Percentiles rank a stretch among this genome's conserved stretches.
Conservation (phyloP, 2,113 vertebrate genomes). For the Mustelus asterias region DNA sequence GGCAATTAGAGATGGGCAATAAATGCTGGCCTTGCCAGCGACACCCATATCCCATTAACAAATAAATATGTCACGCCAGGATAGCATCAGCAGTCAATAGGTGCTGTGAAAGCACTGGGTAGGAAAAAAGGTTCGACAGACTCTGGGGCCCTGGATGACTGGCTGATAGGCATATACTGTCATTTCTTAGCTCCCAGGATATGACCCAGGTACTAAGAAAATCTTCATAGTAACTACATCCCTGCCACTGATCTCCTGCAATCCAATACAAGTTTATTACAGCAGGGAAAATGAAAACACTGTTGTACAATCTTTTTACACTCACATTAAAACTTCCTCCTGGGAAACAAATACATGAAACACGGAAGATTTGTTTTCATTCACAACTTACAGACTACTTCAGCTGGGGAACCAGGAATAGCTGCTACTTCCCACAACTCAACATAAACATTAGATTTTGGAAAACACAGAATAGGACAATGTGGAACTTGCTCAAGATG, state of each 20-base stretch:
- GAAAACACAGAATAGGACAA: conserved; percentile 58
- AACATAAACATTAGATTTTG: conserved; percentile 56
- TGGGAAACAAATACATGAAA: conserved; percentile 43
- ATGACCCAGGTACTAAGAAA: background rate
- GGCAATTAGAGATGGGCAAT: too few relatives aligned
- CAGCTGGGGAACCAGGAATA: conserved; percentile 60
- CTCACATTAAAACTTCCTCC: background rate
- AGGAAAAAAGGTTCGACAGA: background rate
- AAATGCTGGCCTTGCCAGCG: too few relatives aligned
- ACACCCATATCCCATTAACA: too few relatives aligned
- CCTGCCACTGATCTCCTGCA: background rate
- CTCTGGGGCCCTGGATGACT: background rate
- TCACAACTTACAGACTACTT: conserved; percentile 55
- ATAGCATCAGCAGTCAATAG: background rate
- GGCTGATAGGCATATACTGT: background rate
- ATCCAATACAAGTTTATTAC: background rate
- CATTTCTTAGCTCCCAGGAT: background rate
- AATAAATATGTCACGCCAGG: background rate
- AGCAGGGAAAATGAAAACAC: background rate
- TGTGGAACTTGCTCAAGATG: conserved; percentile 51
- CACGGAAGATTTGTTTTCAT: conserved; percentile 59
- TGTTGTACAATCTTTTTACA: background rate
- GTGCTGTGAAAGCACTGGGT: background rate
- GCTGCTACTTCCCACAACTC: conserved; percentile 55
- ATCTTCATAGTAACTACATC: background rate